A percentile compares a stretch with the other conserved stretches of the same genome.
Evolutionary conservation across 1,140 invertebrate species (phyloP).

Genomic region (Linepithema humile): DNA sequence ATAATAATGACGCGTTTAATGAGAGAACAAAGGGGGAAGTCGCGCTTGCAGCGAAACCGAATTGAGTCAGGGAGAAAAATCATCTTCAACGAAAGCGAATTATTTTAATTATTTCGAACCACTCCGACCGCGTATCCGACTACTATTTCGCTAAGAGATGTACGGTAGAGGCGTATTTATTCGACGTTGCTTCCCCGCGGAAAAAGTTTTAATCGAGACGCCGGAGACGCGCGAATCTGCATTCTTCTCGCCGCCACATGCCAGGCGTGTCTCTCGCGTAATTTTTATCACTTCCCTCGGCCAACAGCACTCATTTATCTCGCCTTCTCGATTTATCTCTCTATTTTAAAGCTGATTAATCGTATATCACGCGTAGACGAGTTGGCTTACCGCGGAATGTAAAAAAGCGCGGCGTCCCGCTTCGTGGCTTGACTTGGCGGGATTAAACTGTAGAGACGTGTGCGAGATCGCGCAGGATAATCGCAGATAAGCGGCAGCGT

Average conservation of each 20-base stretch:
- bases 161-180: slow-evolving; percentile 13
- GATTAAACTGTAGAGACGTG: slow-evolving; percentile 25
- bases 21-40: slow-evolving; percentile 23
- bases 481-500: neutral
- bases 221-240: neutral
- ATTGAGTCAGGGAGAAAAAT: slow-evolving; percentile 30
- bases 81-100: slow-evolving; percentile 14
- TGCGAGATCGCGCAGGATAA: slow-evolving; percentile 40
- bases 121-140: neutral
- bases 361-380: slow-evolving; percentile 18
- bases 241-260: neutral
- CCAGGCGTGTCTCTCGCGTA: neutral
- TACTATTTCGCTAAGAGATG: neutral
- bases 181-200: neutral
- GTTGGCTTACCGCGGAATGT: slow-evolving; percentile 17
- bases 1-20: slow-evolving; percentile 48
- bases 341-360: slow-evolving; percentile 53
- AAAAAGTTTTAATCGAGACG: slow-evolving; percentile 45
- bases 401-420: slow-evolving; percentile 7
- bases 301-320: slow-evolving; percentile 41
- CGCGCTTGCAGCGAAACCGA: neutral
- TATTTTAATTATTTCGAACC: slow-evolving; percentile 47
- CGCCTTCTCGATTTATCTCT: slow-evolving; percentile 46
- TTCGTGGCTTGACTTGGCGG: neutral
- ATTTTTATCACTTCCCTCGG: slow-evolving; percentile 29